phyloP scores from a whole-genome alignment of 37 sponge, comb jelly and placozoan species.

The Halichondria panicea region DNA sequence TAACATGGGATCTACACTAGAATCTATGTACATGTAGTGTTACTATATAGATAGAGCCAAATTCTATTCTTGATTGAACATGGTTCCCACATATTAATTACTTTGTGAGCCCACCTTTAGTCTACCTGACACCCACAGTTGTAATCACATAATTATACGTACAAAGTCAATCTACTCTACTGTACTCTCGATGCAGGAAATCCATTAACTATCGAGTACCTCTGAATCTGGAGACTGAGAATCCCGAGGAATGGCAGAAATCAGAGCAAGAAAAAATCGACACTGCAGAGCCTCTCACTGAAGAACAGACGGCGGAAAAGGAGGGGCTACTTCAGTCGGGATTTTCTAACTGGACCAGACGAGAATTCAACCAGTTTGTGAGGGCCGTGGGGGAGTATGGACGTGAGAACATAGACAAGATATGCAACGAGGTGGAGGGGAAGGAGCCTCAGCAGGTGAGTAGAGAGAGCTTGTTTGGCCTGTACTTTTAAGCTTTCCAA shows the following conservation, averaged over 20 bases:
- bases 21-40: too few relatives aligned
- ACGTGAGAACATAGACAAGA: constrained; percentile 84
- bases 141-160: too few relatives aligned
- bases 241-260: constrained; percentile 83
- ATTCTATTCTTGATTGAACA: too few relatives aligned
- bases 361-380: constrained; percentile 98
- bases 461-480: constrained; percentile 15
- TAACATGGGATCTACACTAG: too few relatives aligned
- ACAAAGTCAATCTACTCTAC: not conserved
- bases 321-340: constrained; percentile 86
- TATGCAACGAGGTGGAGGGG: constrained; percentile 94
- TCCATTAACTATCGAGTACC: constrained; percentile 58
- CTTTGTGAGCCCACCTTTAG: too few relatives aligned
- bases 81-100: too few relatives aligned
- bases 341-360: constrained; percentile 90
- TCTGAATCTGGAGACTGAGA: constrained; percentile 83
- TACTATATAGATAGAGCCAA: too few relatives aligned
- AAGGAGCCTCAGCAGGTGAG: constrained; percentile 89
- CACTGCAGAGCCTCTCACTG: constrained; percentile 85
- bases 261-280: constrained; percentile 95
- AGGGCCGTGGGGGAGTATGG: constrained; percentile 93
- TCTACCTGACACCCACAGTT: too few relatives aligned
- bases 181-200: not conserved
- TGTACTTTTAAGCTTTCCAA: not conserved
- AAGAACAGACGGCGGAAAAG: constrained; percentile 85